Percentiles rank a stretch among this genome's conserved stretches.
These are phyloP conservation scores for Danio aesculapii DNA, from an alignment of 2,797 vertebrate species.

Conservation along the genomic window DNA sequence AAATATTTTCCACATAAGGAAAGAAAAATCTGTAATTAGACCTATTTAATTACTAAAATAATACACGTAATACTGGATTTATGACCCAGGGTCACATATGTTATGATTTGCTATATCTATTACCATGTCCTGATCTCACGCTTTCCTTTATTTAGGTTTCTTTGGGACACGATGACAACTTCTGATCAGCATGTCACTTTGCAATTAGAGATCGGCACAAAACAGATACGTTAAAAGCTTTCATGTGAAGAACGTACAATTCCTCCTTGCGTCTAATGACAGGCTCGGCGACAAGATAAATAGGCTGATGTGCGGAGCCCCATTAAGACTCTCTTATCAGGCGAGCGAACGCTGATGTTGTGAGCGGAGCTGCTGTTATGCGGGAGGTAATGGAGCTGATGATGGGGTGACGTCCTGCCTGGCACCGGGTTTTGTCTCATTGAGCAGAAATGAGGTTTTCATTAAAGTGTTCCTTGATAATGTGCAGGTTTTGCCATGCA, in stretches of 20 bases:
- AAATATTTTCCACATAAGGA: too few relatives aligned
- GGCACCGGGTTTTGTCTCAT: neutral
- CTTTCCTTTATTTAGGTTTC: neutral
- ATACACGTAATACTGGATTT: too few relatives aligned
- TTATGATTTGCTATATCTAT: too few relatives aligned
- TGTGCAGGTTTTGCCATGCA: neutral
- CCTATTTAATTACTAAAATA: too few relatives aligned
- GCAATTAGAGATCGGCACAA: conserved; percentile 1
- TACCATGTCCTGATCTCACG: neutral
- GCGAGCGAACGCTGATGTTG: neutral
- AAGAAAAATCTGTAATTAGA: too few relatives aligned
- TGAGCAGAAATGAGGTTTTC: neutral
- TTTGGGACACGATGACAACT: neutral
- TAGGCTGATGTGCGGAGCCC: conserved; percentile 6
- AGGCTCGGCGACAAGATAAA: conserved; percentile 22
- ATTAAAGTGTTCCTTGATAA: conserved; percentile 15
- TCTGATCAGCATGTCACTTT: conserved; percentile 5
- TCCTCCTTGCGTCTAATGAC: conserved; percentile 12
- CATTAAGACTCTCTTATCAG: conserved; percentile 33
- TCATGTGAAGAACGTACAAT: neutral
- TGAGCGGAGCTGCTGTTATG: conserved; percentile 13
- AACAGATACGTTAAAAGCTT: conserved; percentile 8
- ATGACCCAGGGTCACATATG: too few relatives aligned
- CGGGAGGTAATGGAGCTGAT: conserved; percentile 25
- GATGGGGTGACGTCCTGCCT: conserved; percentile 2